Evolutionary conservation across 1,140 invertebrate genomes (phyloP), one percentile per base, ranked within the genome.

Genomic region (Eulimnadia texana): DNA sequence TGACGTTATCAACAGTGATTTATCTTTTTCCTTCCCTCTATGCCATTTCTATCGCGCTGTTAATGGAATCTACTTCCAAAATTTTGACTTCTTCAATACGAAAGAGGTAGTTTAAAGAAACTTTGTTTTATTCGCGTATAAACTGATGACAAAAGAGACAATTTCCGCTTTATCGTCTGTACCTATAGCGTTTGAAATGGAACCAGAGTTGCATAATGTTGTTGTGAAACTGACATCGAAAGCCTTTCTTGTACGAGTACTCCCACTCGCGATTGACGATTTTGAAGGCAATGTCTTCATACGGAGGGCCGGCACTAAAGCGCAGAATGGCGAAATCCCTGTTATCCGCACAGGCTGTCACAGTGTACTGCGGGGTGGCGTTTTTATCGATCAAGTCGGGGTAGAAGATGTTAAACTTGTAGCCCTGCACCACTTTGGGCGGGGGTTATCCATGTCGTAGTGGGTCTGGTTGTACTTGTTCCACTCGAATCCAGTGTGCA

Each of bases 381-480:
- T 81, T 82, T 70, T 96, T 96, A 71, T 99, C 92, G 67, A 99
- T 97, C 50, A 99, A 79, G 80, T 99, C 97, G 0, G 96, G 96
- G 79, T 98, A 99, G 76, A 99, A 99, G 64, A 99, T 99, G 76
- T 99, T 99, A 76, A 99, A 99, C 73, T 99, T 99, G 77, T 99
- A 99, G 25, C 97, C 97, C 74, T 99, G 96, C 0, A 99, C 97
- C 70, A 99, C 98, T 77, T 99, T 99, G 0, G 97, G 97, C 19
- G 97, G 97, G 97, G 96, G 79, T 99, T 99, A 74, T 99, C 97
- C 84, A 98, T 95, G 72, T 99, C 96, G 73, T 99, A 99, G 78
- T 99, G 96, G 19, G 95, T 99, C 75, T 99, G 96, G 77, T 99
- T 99, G 72, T 99, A 99, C 72, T 99, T 99, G 74, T 99, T 99